Base-by-base conservation (phyloP, 2,888 invertebrate species). In the Mythimna loreyi region DNA sequence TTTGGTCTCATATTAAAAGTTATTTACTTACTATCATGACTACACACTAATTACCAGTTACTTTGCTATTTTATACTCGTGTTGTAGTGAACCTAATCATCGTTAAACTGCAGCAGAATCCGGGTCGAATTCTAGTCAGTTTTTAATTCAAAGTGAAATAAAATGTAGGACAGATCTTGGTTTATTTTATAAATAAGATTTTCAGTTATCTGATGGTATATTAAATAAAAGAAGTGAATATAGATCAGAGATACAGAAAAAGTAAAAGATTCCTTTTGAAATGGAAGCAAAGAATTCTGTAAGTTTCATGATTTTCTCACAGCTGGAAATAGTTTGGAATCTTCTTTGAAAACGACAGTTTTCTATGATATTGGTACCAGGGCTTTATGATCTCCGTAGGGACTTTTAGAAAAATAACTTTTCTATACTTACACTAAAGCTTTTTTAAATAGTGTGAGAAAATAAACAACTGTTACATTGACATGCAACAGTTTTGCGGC, bases 391-490 rank as follows among this genome's bases (percentile, higher is more conserved):
- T 21, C 25, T 25, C 28, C 7, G 19, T 19, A 19, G n/a, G 45
- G 33, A 19, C 2, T 30, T 49, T 56, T 71, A 25, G 36, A 45
- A 36, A 55, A 45, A 28, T 40, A 45, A 28, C 21, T 49, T 23
- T 64, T 45, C 19, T 49, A 2, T 36, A 45, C 33, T 43, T 45
- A 28, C 4, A 59, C 28, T 52, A 40, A 56, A 16, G 60, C 2
- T 63, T 55, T 67, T 52, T 67, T 72, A 28, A 57, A 53, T 47
- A 50, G 56, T 76, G 56, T 63, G 72, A 21, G 67, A 72, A 63
- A 57, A 4, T 16, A 30, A 11, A 25, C 72, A 76, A 9, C 43
- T 65, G 71, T 19, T 45, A 45, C 28, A 47, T 0, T 8, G 43
- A 25, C 25, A 47, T 47, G 40, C 45, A 57, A 36, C 23, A 40